Percentiles rank a stretch among this genome's conserved stretches.
Evolutionary conservation across 2,797 vertebrate genomes (phyloP).

Genomic region (Protosalanx chinensis): DNA sequence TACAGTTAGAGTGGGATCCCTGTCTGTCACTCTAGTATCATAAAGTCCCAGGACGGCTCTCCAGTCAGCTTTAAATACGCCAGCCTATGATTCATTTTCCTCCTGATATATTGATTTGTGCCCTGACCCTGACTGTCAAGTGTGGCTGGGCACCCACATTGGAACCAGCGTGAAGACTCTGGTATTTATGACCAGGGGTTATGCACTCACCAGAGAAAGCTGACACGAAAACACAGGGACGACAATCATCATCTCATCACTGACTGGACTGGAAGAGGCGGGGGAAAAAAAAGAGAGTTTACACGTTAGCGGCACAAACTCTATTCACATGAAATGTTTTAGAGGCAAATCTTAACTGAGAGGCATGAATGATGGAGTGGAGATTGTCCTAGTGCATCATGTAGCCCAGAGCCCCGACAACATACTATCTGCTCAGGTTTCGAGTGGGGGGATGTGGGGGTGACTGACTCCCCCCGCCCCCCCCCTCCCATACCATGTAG

Average conservation of each 20-base stretch:
- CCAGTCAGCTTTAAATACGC: conserved; percentile 35
- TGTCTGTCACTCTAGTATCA: neutral
- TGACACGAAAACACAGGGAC: conserved; percentile 40
- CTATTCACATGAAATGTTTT: neutral
- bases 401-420: conserved; percentile 48
- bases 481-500: conserved; percentile 47
- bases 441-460: conserved; percentile 28
- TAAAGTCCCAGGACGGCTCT: conserved; percentile 18
- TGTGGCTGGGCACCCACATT: conserved; percentile 61
- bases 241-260: neutral
- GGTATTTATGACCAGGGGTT: conserved; percentile 60
- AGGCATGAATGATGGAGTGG: conserved; percentile 47
- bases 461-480: conserved; percentile 13
- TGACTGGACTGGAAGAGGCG: neutral
- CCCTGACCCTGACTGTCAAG: conserved; percentile 37
- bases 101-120: conserved; percentile 58
- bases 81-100: conserved; percentile 35
- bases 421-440: conserved; percentile 60
- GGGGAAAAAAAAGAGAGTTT: too few species aligned
- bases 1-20: too few species aligned
- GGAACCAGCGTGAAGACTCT: conserved; percentile 48
- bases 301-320: neutral
- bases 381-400: conserved; percentile 37
- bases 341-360: conserved; percentile 1
- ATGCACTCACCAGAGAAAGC: conserved; percentile 32